Evolutionary conservation across 2,113 vertebrate species (phyloP).

Genomic region (Pholis gunnellus): DNA sequence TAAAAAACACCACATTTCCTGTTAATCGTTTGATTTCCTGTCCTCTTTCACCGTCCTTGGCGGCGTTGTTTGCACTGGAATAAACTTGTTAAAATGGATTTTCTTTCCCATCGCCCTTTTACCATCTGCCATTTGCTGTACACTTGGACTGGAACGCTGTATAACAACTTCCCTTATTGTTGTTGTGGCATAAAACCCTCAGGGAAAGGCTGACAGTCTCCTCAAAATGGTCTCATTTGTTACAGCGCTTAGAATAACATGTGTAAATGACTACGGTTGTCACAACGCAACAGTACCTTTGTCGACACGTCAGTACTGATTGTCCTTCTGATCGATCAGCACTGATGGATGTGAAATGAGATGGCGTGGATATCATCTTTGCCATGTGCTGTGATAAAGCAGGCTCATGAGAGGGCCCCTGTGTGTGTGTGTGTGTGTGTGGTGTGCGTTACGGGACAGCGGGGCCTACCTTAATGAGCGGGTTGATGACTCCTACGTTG

Average conservation of each 20-base stretch:
- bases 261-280: neutral
- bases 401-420: constrained; percentile 22
- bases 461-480: constrained; percentile 94
- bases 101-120: neutral
- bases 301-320: constrained; percentile 11
- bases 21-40: neutral
- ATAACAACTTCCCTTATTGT: neutral
- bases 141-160: constrained; percentile 10
- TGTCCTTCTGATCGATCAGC: constrained; percentile 17
- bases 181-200: neutral
- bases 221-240: constrained; percentile 11
- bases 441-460: neutral
- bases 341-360: constrained; percentile 48
- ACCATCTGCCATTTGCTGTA: neutral
- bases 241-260: neutral
- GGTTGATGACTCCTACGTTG: constrained; percentile 98
- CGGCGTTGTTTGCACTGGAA: neutral
- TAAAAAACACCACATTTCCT: neutral
- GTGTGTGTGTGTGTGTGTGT: constrained; percentile 15
- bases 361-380: constrained; percentile 59
- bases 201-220: neutral
- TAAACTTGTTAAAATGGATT: neutral
- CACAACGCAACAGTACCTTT: neutral
- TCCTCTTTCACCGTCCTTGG: neutral
- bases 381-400: constrained; percentile 1